Base-by-base conservation (phyloP, 2,888 invertebrate species). In the Abscondita cerata region DNA sequence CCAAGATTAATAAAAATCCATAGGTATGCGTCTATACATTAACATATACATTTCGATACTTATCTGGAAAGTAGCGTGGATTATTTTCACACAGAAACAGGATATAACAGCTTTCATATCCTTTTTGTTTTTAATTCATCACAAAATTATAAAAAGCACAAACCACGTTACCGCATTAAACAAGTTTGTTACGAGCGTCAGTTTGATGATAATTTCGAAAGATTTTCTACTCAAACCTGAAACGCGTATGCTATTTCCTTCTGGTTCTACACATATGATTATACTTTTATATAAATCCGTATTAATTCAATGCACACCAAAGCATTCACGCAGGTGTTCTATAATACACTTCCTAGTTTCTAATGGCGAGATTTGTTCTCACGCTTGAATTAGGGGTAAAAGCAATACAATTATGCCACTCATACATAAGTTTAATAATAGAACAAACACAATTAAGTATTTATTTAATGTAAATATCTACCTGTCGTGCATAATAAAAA, bases 261-360 rank as follows among this genome's bases (percentile, higher is more conserved):
- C 6, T 18, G 11, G 19, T 44, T 44, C 44, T 19, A 19, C 18
- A 44, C 44, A n/a, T 11, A 44, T 44, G 11, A 44, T 18, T 18
- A 11, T 18, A 40, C 40, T 6, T 12, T 18, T 44, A 44, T 25
- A 36, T 36, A 34, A 54, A 46, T 56, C 51, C 40, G 19, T 41
- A 55, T 61, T 61, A 60, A 60, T 60, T 60, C 60, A 52, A 41
- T 38, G 55, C 44, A 20, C 55, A 46, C 50, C 12, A 36, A 50
- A 48, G 34, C 40, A 33, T 44, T 19, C 13, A 33, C 36, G 60
- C 60, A 61, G 60, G 60, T 61, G 60, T 61, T 55, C 60, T 38
- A 12, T 52, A 25, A 25, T 25, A 20, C 55, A 61, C 55, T 61
- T 61, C 60, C 60, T 61, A 52, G 40, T 51, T 51, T 48, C 57